Conservation (phyloP, 2,888 invertebrate genomes). For the Acanthosepion lycidas region DNA sequence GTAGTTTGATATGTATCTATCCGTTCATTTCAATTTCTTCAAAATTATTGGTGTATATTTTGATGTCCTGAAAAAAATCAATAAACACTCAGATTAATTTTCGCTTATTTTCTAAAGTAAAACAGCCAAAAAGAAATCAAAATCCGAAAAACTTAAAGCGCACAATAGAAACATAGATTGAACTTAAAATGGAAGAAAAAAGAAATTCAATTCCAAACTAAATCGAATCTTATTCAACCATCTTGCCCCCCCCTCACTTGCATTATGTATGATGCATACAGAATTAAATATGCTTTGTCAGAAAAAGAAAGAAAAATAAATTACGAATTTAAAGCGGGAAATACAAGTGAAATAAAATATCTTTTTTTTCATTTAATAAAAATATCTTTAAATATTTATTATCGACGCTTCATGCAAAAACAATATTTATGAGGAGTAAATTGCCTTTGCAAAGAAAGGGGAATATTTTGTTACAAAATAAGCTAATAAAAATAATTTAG, state of each 20-base stretch:
- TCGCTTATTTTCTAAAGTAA: neutral
- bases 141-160: neutral
- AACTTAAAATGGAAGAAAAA: neutral
- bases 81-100: neutral
- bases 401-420: neutral
- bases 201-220: neutral
- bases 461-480: neutral
- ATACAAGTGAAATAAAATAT: neutral
- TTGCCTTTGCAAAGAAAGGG: neutral
- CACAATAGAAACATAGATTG: neutral
- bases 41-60: neutral
- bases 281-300: neutral
- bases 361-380: neutral
- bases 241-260: neutral
- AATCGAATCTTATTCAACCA: neutral
- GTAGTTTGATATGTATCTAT: neutral
- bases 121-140: neutral
- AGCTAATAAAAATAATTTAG: neutral
- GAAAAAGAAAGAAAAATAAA: neutral
- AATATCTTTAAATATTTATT: neutral
- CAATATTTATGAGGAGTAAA: neutral
- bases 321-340: neutral
- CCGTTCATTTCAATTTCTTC: neutral
- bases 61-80: neutral
- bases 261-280: neutral